Conservation (phyloP, 2,888 invertebrate genomes). For the Dione juno region DNA sequence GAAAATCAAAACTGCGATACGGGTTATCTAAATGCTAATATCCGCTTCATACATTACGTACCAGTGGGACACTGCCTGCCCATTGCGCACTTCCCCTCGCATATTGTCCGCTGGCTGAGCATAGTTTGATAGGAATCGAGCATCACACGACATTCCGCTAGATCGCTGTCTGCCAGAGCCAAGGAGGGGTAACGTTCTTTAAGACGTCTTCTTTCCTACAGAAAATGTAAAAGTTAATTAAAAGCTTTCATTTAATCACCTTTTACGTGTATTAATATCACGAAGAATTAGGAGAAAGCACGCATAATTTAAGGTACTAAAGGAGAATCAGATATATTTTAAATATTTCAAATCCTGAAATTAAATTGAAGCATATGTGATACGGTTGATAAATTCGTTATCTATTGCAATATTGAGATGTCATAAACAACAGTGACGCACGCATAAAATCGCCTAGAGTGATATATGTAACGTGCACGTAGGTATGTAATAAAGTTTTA, state of each 20-base stretch:
- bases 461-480: slow-evolving; percentile 11
- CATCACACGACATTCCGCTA: slow-evolving; percentile 89
- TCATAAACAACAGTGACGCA: neutral
- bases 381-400: too few relatives aligned
- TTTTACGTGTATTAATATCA: too few relatives aligned
- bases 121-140: slow-evolving; percentile 93
- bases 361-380: too few relatives aligned
- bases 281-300: too few relatives aligned
- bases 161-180: slow-evolving; percentile 88
- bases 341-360: too few relatives aligned
- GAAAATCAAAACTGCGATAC: slow-evolving; percentile 18
- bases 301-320: too few relatives aligned
- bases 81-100: slow-evolving; percentile 93
- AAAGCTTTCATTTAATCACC: neutral
- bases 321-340: too few relatives aligned
- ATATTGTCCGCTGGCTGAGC: slow-evolving; percentile 90
- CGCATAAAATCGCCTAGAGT: slow-evolving; percentile 1
- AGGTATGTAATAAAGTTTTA: slow-evolving; percentile 23
- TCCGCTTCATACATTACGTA: slow-evolving; percentile 51
- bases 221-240: neutral
- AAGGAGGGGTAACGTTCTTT: slow-evolving; percentile 93
- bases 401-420: neutral
- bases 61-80: slow-evolving; percentile 94
- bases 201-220: slow-evolving; percentile 91
- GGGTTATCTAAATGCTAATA: slow-evolving; percentile 12